phyloP scores from a whole-genome alignment of 2,888 invertebrate species.

The Nomada fucata region DNA sequence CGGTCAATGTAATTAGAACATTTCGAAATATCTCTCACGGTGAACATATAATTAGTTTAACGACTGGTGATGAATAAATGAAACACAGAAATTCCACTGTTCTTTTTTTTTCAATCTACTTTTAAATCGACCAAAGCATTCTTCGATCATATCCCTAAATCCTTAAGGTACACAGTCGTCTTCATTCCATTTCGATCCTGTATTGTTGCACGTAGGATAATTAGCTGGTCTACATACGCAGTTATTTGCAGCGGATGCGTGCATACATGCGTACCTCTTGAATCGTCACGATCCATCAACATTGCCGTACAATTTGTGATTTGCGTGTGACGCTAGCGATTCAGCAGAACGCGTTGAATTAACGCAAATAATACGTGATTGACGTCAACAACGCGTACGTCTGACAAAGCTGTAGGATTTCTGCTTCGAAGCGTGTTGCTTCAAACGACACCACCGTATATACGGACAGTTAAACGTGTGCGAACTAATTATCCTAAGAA shows the following conservation, averaged over 20 bases:
- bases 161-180: no score
- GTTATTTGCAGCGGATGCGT: no score
- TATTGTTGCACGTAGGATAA: not conserved
- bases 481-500: not conserved
- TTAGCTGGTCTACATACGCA: not conserved
- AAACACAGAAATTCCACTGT: no score
- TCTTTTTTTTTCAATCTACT: no score
- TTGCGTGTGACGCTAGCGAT: not conserved
- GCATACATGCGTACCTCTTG: not conserved
- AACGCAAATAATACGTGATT: conserved; percentile 34
- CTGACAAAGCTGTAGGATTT: not conserved
- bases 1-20: no score
- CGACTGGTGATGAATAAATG: no score
- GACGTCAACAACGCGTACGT: conserved; percentile 17
- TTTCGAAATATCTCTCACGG: no score
- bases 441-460: conserved; percentile 3
- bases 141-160: no score
- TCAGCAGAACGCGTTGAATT: conserved; percentile 1
- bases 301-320: conserved; percentile 12
- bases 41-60: no score
- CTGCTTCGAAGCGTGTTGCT: not conserved
- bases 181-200: not conserved
- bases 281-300: conserved; percentile 2
- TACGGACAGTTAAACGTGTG: not conserved
- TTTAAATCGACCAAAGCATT: no score